Evolutionary conservation across 2,888 invertebrate species (phyloP).

Genomic region (Onchidella celtica): DNA sequence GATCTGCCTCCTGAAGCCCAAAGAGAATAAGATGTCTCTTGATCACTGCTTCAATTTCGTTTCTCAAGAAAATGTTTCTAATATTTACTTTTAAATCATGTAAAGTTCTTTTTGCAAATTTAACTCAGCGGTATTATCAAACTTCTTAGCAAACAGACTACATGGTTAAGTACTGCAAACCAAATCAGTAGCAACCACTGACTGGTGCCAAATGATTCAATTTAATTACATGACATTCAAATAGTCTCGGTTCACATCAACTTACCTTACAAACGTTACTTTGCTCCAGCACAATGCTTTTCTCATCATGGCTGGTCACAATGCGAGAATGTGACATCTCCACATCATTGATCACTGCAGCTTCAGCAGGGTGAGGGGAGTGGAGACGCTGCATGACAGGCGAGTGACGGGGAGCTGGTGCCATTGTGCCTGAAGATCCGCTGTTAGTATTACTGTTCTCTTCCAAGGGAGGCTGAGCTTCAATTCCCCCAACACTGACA

Average conservation of each 20-base stretch:
- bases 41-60: no score
- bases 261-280: constrained; percentile 82
- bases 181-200: no score
- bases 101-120: no score
- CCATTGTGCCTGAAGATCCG: constrained; percentile 44
- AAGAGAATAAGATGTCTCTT: no score
- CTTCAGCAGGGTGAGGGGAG: constrained; percentile 47
- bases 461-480: constrained; percentile 49
- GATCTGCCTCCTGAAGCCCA: no score
- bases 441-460: constrained; percentile 45
- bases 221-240: no score
- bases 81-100: no score
- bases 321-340: constrained; percentile 35
- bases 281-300: constrained; percentile 45
- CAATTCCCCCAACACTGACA: constrained; percentile 29
- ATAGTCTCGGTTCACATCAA: neutral
- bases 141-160: no score
- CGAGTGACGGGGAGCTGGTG: constrained; percentile 44
- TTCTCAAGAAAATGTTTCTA: no score
- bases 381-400: constrained; percentile 40
- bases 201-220: no score
- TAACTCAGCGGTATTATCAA: no score
- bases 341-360: constrained; percentile 37
- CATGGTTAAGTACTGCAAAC: no score
- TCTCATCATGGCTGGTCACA: constrained; percentile 44